Evolutionary conservation across 2,113 vertebrate genomes (phyloP), one percentile per base, ranked within the genome.

Genomic region (Prunella fulvescens): DNA sequence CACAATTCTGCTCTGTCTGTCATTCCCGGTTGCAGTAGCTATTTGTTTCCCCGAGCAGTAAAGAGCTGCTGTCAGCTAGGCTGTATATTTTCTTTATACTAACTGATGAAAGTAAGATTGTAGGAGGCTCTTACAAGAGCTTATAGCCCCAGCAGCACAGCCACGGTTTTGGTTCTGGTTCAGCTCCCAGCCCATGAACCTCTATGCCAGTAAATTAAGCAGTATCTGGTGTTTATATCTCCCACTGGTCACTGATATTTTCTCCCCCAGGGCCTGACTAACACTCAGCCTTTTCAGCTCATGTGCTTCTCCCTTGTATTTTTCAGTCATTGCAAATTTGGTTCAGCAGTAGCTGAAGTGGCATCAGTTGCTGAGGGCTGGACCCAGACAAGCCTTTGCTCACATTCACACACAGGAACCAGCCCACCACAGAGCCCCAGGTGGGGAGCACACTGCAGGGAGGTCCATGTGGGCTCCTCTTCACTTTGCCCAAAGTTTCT

Each of bases 11-110:
- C 40, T 48, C 53, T 88, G 93, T 61, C 95, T 87, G 88, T 95
- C 94, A 96, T n/a, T 91, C 74, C 76, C 7, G 7, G 22, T 37
- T 86, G 53, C 35, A 48, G 67, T 39, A 5, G 28, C 57, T 65
- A 72, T 70, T 94, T 90, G 78, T 89, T 85, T 95, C 80, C 77
- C 86, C 0, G 0, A 14, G 13, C 39, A 19, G 48, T 60, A 70
- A 89, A 95, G 64, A 71, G 77, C 4, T 71, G 58, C 86, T 94
- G 94, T 67, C 95, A 92, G 67, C 85, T 62, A 89, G 81, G 33
- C 71, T 90, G 72, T 73, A 70, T 77, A 81, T 88, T 81, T 88
- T 56, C 50, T 88, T 88, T 60, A 76, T 22, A 40, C 72, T 58
- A 83, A 65, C 65, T 50, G 91, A 93, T 73, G 72, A 90, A 89